A percentile compares a stretch with the other conserved stretches of the same genome.
These are phyloP conservation scores for Plectus sambesii DNA, from an alignment of 1,140 invertebrate genomes.

Conservation along the genomic window DNA sequence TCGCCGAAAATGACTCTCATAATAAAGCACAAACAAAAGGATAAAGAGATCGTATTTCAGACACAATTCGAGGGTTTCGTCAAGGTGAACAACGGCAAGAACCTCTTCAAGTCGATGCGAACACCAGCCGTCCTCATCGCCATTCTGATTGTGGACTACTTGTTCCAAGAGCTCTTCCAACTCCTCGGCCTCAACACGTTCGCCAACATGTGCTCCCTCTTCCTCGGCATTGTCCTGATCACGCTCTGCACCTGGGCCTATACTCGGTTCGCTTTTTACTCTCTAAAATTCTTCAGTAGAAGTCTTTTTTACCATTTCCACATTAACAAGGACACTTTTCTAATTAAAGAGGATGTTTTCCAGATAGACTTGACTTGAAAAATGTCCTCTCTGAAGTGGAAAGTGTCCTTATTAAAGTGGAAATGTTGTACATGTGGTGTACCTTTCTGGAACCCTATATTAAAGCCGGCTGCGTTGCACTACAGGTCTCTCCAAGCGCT, in stretches of 20 bases:
- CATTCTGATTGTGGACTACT: constrained; percentile 37
- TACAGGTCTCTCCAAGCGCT: too few species aligned
- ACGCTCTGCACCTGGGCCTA: constrained; percentile 36
- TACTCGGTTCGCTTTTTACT: too few species aligned
- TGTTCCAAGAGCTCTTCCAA: constrained; percentile 45
- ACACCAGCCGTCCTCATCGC: constrained; percentile 41
- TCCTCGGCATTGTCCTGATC: constrained; percentile 31
- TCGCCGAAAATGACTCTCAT: too few species aligned
- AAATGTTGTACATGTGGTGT: background rate
- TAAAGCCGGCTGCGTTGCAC: too few species aligned
- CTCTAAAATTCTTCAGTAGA: too few species aligned
- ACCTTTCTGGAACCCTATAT: too few species aligned
- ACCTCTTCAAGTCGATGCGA: constrained; percentile 46
- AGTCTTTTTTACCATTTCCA: too few species aligned
- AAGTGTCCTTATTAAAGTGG: too few species aligned
- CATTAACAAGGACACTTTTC: too few species aligned
- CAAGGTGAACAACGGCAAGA: constrained; percentile 40
- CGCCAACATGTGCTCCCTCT: constrained; percentile 36
- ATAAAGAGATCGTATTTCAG: constrained; percentile 19
- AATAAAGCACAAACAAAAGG: background rate
- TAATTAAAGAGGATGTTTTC: too few species aligned
- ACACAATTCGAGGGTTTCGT: constrained; percentile 36
- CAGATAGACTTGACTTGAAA: too few species aligned
- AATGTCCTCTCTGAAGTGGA: too few species aligned
- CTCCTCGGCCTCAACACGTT: constrained; percentile 33